Evolutionary conservation across 1,140 invertebrate genomes (phyloP).

Genomic region (Chironomus striatipennis): DNA sequence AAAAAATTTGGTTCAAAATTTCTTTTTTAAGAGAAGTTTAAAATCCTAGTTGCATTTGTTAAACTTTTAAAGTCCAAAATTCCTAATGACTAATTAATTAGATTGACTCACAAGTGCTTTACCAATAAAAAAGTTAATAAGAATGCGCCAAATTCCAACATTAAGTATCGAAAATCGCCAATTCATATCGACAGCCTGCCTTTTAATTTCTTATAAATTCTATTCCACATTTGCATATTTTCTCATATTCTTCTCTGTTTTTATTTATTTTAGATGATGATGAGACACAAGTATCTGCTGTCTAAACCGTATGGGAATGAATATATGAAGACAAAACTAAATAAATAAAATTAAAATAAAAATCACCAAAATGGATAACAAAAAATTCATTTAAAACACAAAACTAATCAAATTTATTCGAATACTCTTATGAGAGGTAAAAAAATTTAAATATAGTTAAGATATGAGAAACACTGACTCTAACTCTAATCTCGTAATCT

Average conservation of each 20-base stretch:
- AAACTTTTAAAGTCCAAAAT: neutral
- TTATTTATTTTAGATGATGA: slow-evolving; percentile 26
- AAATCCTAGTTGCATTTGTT: too few species aligned
- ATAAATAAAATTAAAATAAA: neutral
- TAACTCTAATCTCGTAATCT: neutral
- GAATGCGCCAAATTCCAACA: too few species aligned
- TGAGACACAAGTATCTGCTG: slow-evolving; percentile 27
- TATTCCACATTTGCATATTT: neutral
- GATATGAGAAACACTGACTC: neutral
- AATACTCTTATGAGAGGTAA: slow-evolving; percentile 5
- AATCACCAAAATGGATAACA: slow-evolving; percentile 15
- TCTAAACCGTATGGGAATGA: slow-evolving; percentile 12
- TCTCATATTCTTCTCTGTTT: neutral
- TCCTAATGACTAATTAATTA: too few species aligned
- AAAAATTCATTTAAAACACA: neutral
- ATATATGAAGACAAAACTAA: too few species aligned
- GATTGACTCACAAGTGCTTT: too few species aligned
- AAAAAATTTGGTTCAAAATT: too few species aligned
- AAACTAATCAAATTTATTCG: slow-evolving; percentile 9
- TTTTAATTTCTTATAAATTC: neutral
- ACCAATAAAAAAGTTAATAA: too few species aligned
- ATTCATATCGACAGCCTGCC: too few species aligned
- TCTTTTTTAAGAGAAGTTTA: too few species aligned
- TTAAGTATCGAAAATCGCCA: too few species aligned
- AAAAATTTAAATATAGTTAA: slow-evolving; percentile 5